Base-by-base conservation (phyloP, 2,888 invertebrate species). In the Baccha elongata region DNA sequence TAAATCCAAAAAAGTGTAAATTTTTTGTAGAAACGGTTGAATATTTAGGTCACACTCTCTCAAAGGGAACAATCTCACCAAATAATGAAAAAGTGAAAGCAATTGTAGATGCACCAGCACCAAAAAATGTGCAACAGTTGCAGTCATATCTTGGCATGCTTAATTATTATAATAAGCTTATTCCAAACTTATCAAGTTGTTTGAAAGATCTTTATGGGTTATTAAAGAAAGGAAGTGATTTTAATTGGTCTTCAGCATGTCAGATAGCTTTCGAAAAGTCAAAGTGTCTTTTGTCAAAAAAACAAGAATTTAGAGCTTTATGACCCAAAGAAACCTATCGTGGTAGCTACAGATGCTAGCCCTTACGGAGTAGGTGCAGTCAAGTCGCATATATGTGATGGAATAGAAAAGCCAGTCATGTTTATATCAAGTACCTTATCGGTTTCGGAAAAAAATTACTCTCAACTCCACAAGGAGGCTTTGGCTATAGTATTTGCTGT, bases 31-130 rank as follows among this genome's bases (percentile, higher is more conserved):
- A 55, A 19, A 21, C 13, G 1, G 75, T 71, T 13, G 50, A 69
- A 26, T 75, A 50, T 50, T 58, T 75, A 40, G 69, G 69, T 48
- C 75, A 75, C 32, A 58, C 13, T 23, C 21, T 76, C n/a, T 32
- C 21, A 5, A 32, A 23, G 13, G 48, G 32, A 26, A 10, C 10
- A 64, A 71, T 78, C 13, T 21, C 40, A 13, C 64, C 62, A 40
- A 55, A 53, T 35, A 21, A 21, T 4, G 23, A 50, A 26, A 50
- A 50, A 23, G 4, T 50, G 1, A 15, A 23, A 6, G 26, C 50
- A 23, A 11, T 44, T 17, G 42, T 44, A 8, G 26, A 50, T 50
- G 29, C 29, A 29, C 50, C 50, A 29, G 29, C 50, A 26, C 50
- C 50, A 10, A 29, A 26, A 15, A 50, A 50, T 3, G 15, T 50